Percentiles rank a stretch among this genome's conserved stretches.
These are phyloP conservation scores for Mycalesis mineus DNA, from an alignment of 2,888 invertebrate species.

Conservation along the genomic window DNA sequence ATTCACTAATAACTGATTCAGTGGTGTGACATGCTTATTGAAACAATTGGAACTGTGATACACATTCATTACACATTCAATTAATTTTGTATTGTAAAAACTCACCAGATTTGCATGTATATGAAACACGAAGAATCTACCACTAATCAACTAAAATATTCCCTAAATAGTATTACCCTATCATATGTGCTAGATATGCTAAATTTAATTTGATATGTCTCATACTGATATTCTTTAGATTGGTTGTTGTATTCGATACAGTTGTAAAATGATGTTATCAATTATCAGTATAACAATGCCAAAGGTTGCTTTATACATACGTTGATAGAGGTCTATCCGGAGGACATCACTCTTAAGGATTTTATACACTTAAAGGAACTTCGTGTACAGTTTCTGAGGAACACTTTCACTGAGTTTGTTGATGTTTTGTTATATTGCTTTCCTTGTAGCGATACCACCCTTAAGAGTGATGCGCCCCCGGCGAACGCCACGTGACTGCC, in stretches of 20 bases:
- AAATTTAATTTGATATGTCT: slow-evolving; percentile 68
- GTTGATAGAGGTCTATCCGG: slow-evolving; percentile 36
- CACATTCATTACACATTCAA: background rate
- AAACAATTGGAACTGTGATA: background rate
- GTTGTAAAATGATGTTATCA: slow-evolving; percentile 42
- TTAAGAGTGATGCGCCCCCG: slow-evolving; percentile 77
- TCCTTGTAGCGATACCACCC: slow-evolving; percentile 44
- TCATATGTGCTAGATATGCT: slow-evolving; percentile 48
- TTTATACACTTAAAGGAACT: slow-evolving; percentile 24
- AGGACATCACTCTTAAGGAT: slow-evolving; percentile 68
- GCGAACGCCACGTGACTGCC: slow-evolving; percentile 76
- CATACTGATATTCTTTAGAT: slow-evolving; percentile 76
- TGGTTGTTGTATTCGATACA: slow-evolving; percentile 68
- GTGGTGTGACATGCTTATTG: slow-evolving; percentile 6
- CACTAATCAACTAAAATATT: slow-evolving; percentile 9
- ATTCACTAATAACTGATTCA: too few species aligned
- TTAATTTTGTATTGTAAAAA: slow-evolving; percentile 5
- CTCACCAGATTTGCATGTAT: slow-evolving; percentile 18
- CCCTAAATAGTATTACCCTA: slow-evolving; percentile 11
- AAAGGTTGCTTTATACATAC: slow-evolving; percentile 9
- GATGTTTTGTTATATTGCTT: slow-evolving; percentile 31
- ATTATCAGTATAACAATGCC: slow-evolving; percentile 13
- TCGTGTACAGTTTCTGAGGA: background rate
- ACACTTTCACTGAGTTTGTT: slow-evolving; percentile 25
- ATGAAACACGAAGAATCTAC: slow-evolving; percentile 9